Conservation (phyloP, 2,113 vertebrate genomes). For the Nerophis lumbriciformis region DNA sequence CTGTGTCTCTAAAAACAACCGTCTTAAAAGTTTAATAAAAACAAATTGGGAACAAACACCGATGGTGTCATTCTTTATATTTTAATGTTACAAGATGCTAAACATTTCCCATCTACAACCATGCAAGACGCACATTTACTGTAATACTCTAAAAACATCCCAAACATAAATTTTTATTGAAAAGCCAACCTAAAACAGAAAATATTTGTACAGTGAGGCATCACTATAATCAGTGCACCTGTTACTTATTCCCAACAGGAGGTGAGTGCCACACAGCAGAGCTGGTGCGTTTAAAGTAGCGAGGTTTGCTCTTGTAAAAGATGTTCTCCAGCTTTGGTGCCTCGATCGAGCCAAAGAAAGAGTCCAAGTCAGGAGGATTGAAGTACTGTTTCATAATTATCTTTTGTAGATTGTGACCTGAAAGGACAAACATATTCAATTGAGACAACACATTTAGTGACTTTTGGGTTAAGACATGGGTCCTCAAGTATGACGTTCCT, state of each 20-base stretch:
- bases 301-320: slow-evolving; percentile 89
- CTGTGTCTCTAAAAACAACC: too few species aligned
- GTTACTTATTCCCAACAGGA: slow-evolving; percentile 54
- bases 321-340: slow-evolving; percentile 81
- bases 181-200: slow-evolving; percentile 18
- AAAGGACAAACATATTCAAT: neutral
- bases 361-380: slow-evolving; percentile 69
- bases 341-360: slow-evolving; percentile 76
- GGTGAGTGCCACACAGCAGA: slow-evolving; percentile 92
- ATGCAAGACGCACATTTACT: too few species aligned
- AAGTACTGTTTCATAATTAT: slow-evolving; percentile 83
- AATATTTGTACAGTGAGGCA: slow-evolving; percentile 36
- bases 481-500: neutral
- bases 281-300: slow-evolving; percentile 93
- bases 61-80: neutral
- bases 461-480: neutral
- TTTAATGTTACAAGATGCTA: neutral
- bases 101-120: neutral
- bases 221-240: slow-evolving; percentile 18
- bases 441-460: neutral
- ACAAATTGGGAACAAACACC: too few species aligned
- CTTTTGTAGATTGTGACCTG: slow-evolving; percentile 78
- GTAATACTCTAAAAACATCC: neutral
- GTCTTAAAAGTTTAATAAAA: too few species aligned
- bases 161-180: slow-evolving; percentile 37